Base-by-base conservation (phyloP, 2,888 invertebrate genomes). In the Drosophila parthenogenetica region DNA sequence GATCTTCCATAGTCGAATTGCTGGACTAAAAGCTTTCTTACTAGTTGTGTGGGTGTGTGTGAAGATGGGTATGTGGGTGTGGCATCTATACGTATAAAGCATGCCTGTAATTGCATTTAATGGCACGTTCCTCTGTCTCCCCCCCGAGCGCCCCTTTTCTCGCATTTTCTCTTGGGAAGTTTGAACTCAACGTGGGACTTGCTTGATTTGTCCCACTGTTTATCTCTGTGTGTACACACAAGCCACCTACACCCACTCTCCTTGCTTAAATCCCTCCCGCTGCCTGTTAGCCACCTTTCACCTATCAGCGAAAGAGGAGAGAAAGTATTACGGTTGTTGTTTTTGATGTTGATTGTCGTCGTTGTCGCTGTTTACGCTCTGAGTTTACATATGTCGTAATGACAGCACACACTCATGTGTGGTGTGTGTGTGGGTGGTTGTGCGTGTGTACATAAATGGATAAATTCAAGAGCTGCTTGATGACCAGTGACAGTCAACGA, bases 101-200 rank as follows among this genome's bases (percentile, higher is more conserved):
- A 68, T 82, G 75, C 65, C 73, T 62, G 77, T 85, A 87, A 80
- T 82, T 86, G 86, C 80, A 77, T 76, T 85, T 75, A 76, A 84
- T 84, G 63, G 73, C 67, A 67, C 57, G 37, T 22, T 22, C 35
- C 19, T 11, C n/a, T n/a, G 11, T 57, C 37, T 25, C n/a, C 19
- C 35, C 13, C 32, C 10, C n/a, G 22, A 14, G 16, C 13, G 0
- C 35, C 5, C 22, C 22, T 37, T 35, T 37, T n/a, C 13, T 10
- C 42, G 8, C 7, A 1, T 37, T 48, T 16, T 25, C 66, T 54
- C 64, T 72, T 67, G 55, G 48, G 46, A 49, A 69, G 58, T 54
- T 68, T 58, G 60, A 37, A 49, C 35, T 49, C 25, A 35, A 17
- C 46, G 11, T 58, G 60, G 64, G 63, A 62, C 65, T 67, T 62